Evolutionary conservation across 2,113 vertebrate species (phyloP).

Genomic region (Limnothrissa miodon): DNA sequence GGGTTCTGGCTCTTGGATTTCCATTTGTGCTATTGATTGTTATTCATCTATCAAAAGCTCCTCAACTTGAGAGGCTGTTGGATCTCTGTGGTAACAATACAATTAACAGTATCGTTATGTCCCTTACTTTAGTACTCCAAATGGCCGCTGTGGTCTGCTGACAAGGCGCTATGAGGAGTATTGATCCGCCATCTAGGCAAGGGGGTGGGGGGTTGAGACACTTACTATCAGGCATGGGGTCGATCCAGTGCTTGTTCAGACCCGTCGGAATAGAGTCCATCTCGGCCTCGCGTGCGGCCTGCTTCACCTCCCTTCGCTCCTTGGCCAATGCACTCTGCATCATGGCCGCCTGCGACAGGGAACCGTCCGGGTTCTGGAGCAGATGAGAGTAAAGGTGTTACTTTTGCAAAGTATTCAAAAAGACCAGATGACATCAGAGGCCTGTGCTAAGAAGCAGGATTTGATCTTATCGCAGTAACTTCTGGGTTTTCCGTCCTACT

Average conservation of each 20-base stretch:
- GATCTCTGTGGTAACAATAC: slow-evolving; percentile 17
- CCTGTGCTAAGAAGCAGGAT: no score
- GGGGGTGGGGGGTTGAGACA: background rate
- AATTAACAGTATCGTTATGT: slow-evolving; percentile 18
- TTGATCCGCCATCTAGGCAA: background rate
- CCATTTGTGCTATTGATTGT: slow-evolving; percentile 14
- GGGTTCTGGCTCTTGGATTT: background rate
- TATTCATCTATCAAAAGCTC: slow-evolving; percentile 9
- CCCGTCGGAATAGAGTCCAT: slow-evolving; percentile 99
- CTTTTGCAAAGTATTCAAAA: no score
- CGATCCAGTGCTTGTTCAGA: slow-evolving; percentile 98
- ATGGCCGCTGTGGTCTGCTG: background rate
- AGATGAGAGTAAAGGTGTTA: background rate
- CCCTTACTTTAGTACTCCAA: slow-evolving; percentile 2
- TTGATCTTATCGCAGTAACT: no score
- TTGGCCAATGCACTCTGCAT: slow-evolving; percentile 98
- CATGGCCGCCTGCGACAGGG: slow-evolving; percentile 97
- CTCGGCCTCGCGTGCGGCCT: slow-evolving; percentile 94
- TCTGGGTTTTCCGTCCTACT: no score
- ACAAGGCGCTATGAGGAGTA: background rate
- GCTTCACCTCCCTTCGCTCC: slow-evolving; percentile 91
- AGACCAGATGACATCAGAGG: no score
- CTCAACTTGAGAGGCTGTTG: slow-evolving; percentile 11
- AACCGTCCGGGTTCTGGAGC: slow-evolving; percentile 94
- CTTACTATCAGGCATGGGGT: slow-evolving; percentile 93